Base-by-base conservation (phyloP, 2,797 vertebrate species). In the Pempheris klunzingeri region DNA sequence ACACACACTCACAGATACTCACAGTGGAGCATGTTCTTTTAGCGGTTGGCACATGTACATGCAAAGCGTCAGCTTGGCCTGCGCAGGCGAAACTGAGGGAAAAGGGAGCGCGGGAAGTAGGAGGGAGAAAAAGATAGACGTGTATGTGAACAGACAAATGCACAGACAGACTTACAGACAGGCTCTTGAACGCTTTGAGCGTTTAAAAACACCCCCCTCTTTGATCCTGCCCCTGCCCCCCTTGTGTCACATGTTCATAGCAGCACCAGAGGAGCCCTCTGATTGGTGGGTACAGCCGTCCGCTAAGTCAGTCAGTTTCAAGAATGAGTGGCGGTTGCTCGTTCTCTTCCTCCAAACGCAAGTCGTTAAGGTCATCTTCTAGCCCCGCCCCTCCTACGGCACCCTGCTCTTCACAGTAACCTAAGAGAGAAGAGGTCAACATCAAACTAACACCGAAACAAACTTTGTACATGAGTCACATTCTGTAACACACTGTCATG, bases 281-380 rank as follows among this genome's bases (percentile, higher is more conserved):
- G 94, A 94, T 93, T 91, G 81, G 59, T 92, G 88, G 88, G 92
- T 90, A 82, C 81, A 78, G 88, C 92, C 63, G 86, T 93, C 85
- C 80, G 87, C 90, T 38, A 49, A 58, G 69, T 99, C 90, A 99
- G 92, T 99, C 98, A 0, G 97, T 99, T 91, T 97, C 96, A 17
- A 98, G 96, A 87, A 99, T 97, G 94, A 99, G 96, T 0, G 98
- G 98, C 30, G 98, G 98, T 66, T 99, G 97, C 90, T 99, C 97
- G 11, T 97, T 97, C 91, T 99, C 98, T 32, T 99, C 98, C 0
- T 99, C 98, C 70, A 99, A 72, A 64, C 95, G 96, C 57, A 99
- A 88, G 5, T 96, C 92, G 50, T 67, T 95, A 78, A 97, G 92
- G 90, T 99, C 98, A 0, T 99, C 97, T 46, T 99, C 98, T 57